Evolutionary conservation across 2,888 invertebrate species (phyloP), one percentile per base, ranked within the genome.

Genomic region (Tetanocera ferruginea): DNA sequence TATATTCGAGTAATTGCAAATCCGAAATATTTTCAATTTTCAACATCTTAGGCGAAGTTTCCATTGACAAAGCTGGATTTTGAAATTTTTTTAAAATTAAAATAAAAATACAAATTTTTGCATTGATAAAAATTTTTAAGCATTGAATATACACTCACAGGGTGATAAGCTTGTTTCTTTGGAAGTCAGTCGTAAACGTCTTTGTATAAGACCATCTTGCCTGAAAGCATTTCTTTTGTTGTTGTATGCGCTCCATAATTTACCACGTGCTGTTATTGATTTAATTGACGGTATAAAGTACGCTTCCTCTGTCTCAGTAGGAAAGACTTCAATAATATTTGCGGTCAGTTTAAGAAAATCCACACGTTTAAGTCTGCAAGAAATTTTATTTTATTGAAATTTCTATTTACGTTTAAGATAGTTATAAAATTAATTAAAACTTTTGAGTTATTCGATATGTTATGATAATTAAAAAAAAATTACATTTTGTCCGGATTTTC

Each of bases 401-500:
- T 23, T 19, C 17, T 14, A 69, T n/a, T 49, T 43, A 19, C 23
- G 6, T 6, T 55, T 23, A 55, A 19, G 5, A 14, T 19, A 9
- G 1, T 55, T 2, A 19, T 23, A 2, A n/a, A 55, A 55, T n/a
- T n/a, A 5, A 5, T 17, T n/a, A 19, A 52, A n/a, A 17, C 4
- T 52, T 52, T 52, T 52, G 52, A 17, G 1, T 52, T 52, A 52
- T 5, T 19, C 52, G 8, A n/a, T 49, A 9, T 49, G 49, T 49
- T 49, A 49, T 49, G 6, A 9, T 49, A 49, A 14, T 49, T 14
- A 49, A 49, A 9, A 49, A 9, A 9, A 49, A 76, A 69, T 73
- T 76, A 79, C 79, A 52, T 37, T 76, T 77, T 66, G n/a, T 78
- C 69, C 11, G 77, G 79, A 31, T 79, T 72, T 23, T 51, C 64